phyloP scores from a whole-genome alignment of 2,888 invertebrate species.

The Taphrorychus bicolor region DNA sequence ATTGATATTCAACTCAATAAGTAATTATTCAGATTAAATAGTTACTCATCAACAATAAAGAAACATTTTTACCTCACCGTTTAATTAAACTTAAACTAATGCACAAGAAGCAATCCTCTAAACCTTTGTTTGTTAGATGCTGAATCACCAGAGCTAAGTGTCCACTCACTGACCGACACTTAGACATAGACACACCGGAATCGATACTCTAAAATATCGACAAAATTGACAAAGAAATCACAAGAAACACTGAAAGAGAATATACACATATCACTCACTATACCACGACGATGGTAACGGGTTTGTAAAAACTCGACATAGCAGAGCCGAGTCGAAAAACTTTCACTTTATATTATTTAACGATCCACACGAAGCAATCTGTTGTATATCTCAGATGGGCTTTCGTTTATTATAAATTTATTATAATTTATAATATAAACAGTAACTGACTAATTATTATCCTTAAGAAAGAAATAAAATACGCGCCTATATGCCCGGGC shows the following conservation, averaged over 20 bases:
- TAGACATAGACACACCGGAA: background rate
- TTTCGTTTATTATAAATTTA: slow-evolving; percentile 9
- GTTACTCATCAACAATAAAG: too few species aligned
- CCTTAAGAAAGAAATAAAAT: too few species aligned
- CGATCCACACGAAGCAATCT: background rate
- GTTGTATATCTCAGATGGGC: slow-evolving; percentile 8
- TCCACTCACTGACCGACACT: background rate
- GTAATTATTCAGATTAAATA: too few species aligned
- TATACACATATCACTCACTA: background rate
- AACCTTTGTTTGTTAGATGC: too few species aligned
- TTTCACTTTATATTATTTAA: slow-evolving; percentile 23
- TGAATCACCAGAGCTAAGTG: too few species aligned
- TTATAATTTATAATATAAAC: slow-evolving; percentile 4
- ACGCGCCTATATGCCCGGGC: too few species aligned
- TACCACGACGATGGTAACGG: slow-evolving; percentile 21
- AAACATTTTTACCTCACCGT: too few species aligned
- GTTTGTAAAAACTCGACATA: slow-evolving; percentile 31
- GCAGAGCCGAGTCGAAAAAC: slow-evolving; percentile 22
- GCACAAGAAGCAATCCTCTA: too few species aligned
- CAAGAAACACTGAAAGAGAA: background rate
- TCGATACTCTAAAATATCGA: background rate
- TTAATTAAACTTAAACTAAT: too few species aligned
- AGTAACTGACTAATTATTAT: background rate
- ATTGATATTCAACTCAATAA: too few species aligned
- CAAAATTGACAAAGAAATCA: background rate